phyloP scores from a whole-genome alignment of 2,797 vertebrate genomes.

The Melopsittacus undulatus region DNA sequence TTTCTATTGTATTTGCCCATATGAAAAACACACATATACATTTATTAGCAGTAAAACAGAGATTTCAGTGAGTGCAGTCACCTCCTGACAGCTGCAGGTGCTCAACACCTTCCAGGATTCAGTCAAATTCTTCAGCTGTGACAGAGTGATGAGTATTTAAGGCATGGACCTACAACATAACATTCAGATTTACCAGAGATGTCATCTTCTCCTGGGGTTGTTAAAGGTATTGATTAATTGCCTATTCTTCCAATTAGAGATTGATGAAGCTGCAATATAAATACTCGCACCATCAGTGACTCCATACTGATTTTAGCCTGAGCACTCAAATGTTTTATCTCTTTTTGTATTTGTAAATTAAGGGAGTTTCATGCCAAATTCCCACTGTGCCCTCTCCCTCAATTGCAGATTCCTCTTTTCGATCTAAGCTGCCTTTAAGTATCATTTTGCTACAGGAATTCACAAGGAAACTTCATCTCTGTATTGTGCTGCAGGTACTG shows the following conservation, averaged over 20 bases:
- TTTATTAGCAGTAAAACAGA: not conserved
- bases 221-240: constrained; percentile 59
- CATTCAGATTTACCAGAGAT: constrained; percentile 24
- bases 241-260: constrained; percentile 46
- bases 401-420: not conserved
- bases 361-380: not conserved
- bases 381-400: rapidly evolving
- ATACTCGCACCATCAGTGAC: not conserved
- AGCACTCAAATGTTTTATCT: not conserved
- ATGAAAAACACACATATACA: not conserved
- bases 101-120: not conserved
- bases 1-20: not conserved
- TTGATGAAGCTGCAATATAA: constrained; percentile 22
- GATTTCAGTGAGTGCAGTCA: not conserved
- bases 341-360: not conserved
- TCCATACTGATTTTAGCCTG: not conserved
- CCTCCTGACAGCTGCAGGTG: not conserved
- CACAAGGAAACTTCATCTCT: not conserved
- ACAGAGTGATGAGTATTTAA: constrained; percentile 24
- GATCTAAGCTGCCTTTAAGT: rapidly evolving
- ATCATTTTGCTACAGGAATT: not conserved
- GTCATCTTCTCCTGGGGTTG: not conserved
- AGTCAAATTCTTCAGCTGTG: not conserved
- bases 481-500: not conserved
- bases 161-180: not conserved